These are phyloP conservation scores for Allolobophora icterica DNA, from an alignment of 2,888 invertebrate species.

Conservation along the genomic window DNA sequence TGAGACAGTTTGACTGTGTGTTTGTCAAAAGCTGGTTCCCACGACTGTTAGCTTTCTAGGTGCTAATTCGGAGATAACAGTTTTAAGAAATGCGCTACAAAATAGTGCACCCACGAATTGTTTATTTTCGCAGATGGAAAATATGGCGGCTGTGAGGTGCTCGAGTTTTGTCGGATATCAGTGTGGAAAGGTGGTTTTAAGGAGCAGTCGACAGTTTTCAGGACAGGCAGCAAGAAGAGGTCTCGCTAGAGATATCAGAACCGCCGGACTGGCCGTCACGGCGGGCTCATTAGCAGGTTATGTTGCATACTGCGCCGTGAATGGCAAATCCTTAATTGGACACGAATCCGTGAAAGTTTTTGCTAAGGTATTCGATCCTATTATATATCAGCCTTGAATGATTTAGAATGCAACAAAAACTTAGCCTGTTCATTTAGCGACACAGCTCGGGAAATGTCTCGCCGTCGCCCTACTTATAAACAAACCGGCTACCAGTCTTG, in stretches of 20 bases:
- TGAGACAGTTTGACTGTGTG: no score
- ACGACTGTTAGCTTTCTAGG: no score
- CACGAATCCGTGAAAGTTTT: not conserved
- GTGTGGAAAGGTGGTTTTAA: not conserved
- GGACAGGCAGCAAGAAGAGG: not conserved
- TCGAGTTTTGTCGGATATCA: not conserved
- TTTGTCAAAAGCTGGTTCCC: no score
- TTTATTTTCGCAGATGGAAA: not conserved
- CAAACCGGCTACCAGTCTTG: no score
- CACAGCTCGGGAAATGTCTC: no score
- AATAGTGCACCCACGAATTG: not conserved
- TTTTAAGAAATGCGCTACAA: not conserved
- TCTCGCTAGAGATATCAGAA: not conserved
- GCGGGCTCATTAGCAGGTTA: not conserved
- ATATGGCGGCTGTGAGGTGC: not conserved
- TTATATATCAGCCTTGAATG: conserved; percentile 3
- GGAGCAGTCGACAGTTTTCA: conserved; percentile 17
- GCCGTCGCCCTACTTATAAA: no score
- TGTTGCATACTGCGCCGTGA: not conserved
- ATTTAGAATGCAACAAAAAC: not conserved
- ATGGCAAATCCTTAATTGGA: not conserved
- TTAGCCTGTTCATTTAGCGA: not conserved
- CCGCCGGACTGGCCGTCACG: not conserved
- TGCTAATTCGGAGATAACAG: no score
- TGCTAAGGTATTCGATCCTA: conserved; percentile 7